Base-by-base conservation (phyloP, 2,113 vertebrate genomes). In the Psilopogon haemacephalus region DNA sequence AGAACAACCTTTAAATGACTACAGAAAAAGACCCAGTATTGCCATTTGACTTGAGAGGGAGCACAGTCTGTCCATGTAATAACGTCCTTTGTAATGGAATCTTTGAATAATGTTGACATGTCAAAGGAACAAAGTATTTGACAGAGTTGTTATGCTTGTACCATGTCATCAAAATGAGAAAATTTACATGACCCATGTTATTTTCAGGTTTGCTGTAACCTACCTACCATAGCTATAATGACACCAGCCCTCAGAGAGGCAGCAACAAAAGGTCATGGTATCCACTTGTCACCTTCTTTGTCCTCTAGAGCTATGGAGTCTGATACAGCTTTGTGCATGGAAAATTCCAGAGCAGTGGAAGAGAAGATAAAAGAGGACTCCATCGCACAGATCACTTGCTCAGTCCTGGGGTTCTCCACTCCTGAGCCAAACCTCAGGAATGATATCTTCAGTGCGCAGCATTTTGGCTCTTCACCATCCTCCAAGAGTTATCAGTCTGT, bases 161-260 rank as follows among this genome's bases (percentile, higher is more conserved):
- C 46, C 6, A 0, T 92, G 92, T 97, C 54, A 54, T 92, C 70
- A 96, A 80, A 93, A 96, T 88, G 81, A 97, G 84, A 93, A 96
- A 84, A 88, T 96, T 97, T 95, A 95, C 96, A 59, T 86, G 95
- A 96, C 95, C 94, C 94, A 12, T 96, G 90, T 97, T 97, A 62
- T 97, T 98, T 97, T 90, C 97, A 98, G 97, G 97, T 97, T 97
- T 97, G 94, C 96, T 95, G 91, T 96, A 97, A 94, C 96, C 97
- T 97, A 88, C 92, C 96, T 96, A 78, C 94, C 84, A 12, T 94
- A 97, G 96, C 95, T 97, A 97, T 97, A 97, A 99, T 99, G 98
- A 98, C 98, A 97, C 98, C 98, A 95, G 98, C 98, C 85, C 97
- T 98, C 93, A 98, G 98, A 95, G 98, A 98, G 96, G 96, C 97